A percentile compares a stretch with the other conserved stretches of the same genome.
These are phyloP conservation scores for Ailurus styani DNA, from an alignment of 2,113 vertebrate species.

Conservation along the genomic window DNA sequence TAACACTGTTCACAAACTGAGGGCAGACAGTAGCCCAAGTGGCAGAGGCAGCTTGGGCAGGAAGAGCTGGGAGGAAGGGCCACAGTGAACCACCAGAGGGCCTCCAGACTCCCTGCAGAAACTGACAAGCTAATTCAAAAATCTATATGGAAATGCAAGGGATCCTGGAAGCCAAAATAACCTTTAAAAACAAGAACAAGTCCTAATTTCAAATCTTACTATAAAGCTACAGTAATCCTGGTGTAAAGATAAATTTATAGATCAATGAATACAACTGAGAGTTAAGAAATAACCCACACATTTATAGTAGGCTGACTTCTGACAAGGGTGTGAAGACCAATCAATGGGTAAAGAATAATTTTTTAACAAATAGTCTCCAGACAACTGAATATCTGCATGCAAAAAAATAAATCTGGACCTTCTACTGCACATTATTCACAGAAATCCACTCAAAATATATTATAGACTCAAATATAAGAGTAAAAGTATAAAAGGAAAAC, in stretches of 20 bases:
- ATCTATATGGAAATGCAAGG: not conserved
- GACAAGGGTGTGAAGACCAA: not conserved
- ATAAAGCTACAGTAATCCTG: not conserved
- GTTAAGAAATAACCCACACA: not conserved
- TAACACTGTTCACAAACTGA: not conserved
- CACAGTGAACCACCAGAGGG: not conserved
- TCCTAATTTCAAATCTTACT: not conserved
- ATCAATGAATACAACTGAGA: not conserved
- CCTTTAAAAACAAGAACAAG: not conserved
- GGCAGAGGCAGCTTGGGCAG: not conserved
- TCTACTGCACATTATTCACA: not conserved
- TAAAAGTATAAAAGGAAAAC: not conserved
- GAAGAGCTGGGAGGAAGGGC: not conserved
- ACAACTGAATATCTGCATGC: not conserved
- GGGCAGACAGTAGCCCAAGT: not conserved
- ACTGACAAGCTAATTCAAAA: not conserved
- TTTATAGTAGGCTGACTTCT: not conserved
- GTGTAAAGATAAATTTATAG: not conserved
- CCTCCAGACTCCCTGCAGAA: not conserved
- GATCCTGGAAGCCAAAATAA: not conserved
- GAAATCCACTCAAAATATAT: not conserved
- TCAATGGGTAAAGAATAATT: not conserved
- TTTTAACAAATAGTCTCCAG: not conserved
- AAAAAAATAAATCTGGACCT: not conserved
- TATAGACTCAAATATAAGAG: not conserved